A percentile compares a stretch with the other conserved stretches of the same genome.
Conservation (phyloP, 1,140 invertebrate genomes). For the Atta colombica region DNA sequence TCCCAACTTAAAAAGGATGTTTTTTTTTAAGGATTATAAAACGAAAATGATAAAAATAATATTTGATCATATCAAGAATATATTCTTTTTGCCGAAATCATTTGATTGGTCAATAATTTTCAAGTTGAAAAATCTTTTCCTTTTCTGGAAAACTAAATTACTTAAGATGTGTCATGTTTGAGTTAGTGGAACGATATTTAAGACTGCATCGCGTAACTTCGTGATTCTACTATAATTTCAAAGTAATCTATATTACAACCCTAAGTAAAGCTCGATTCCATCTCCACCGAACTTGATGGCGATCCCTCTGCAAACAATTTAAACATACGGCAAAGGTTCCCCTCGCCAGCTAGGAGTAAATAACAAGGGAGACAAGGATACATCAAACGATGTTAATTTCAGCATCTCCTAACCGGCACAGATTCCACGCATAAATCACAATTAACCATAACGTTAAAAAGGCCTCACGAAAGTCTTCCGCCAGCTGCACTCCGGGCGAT, state of each 20-base stretch:
- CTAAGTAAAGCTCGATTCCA: conserved; percentile 24
- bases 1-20: too few species aligned
- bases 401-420: conserved; percentile 23
- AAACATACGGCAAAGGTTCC: neutral
- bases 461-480: conserved; percentile 32
- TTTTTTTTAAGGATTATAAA: too few species aligned
- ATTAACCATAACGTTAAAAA: conserved; percentile 48
- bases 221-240: conserved; percentile 4
- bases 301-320: conserved; percentile 47
- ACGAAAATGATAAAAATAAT: too few species aligned
- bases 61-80: too few species aligned
- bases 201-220: neutral
- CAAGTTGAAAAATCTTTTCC: too few species aligned
- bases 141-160: too few species aligned
- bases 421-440: conserved; percentile 46
- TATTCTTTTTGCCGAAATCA: too few species aligned
- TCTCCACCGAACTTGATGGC: neutral
- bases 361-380: conserved; percentile 8
- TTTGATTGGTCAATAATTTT: too few species aligned
- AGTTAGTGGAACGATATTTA: neutral
- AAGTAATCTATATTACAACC: conserved; percentile 25
- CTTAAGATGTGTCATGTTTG: too few species aligned
- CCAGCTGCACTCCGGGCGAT: conserved; percentile 31
- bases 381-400: conserved; percentile 59
- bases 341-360: conserved; percentile 31